These are phyloP conservation scores for Nemoura dubitans DNA, from an alignment of 2,888 invertebrate genomes.

Conservation along the genomic window DNA sequence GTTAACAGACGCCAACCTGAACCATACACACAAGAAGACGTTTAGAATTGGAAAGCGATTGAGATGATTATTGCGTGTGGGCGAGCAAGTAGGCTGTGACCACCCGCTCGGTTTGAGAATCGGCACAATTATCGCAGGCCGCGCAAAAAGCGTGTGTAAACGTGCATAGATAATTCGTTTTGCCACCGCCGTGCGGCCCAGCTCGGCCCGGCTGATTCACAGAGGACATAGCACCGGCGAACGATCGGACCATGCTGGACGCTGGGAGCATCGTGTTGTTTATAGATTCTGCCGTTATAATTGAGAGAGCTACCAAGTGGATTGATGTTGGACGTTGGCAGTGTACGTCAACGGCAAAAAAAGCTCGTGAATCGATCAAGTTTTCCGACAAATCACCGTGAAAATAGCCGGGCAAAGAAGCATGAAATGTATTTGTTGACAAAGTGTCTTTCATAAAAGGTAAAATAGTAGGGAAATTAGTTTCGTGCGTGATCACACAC, in stretches of 20 bases:
- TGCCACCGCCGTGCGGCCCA: too few species aligned
- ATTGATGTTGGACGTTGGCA: neutral
- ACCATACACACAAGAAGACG: neutral
- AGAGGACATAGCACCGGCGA: neutral
- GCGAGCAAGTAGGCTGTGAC: constrained; percentile 1
- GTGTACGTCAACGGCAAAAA: constrained; percentile 2
- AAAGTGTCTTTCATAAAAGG: constrained; percentile 29
- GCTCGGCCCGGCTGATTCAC: neutral
- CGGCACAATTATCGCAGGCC: neutral
- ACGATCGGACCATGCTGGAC: neutral
- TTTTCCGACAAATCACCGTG: constrained; percentile 24
- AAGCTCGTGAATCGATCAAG: neutral
- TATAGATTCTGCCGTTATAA: constrained; percentile 12
- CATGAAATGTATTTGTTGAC: constrained; percentile 40
- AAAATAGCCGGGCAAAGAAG: constrained; percentile 37
- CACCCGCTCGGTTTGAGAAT: constrained; percentile 20
- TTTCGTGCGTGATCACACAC: constrained; percentile 27
- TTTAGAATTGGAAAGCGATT: constrained; percentile 2
- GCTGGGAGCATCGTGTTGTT: neutral
- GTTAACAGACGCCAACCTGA: too few species aligned
- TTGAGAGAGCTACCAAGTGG: neutral
- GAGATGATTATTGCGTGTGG: constrained; percentile 14
- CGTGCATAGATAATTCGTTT: constrained; percentile 32
- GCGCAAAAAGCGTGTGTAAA: constrained; percentile 13
- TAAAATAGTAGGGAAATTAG: constrained; percentile 15